A percentile compares a stretch with the other conserved stretches of the same genome.
Evolutionary conservation across 2,888 invertebrate genomes (phyloP).

Genomic region (Smittia sp.): DNA sequence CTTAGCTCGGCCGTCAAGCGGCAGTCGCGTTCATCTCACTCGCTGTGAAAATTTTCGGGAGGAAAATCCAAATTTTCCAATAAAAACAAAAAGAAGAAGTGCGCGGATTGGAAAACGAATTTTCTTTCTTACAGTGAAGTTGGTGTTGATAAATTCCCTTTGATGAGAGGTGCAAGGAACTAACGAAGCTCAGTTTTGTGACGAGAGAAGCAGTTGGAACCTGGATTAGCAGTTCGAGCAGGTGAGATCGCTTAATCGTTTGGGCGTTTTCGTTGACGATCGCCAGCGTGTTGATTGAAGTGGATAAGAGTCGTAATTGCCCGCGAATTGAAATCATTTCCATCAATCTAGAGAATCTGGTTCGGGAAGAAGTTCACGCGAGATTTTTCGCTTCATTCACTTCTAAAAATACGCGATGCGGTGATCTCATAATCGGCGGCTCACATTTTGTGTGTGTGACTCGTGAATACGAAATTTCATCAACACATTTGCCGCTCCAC

Average conservation of each 20-base stretch:
- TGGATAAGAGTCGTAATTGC: too few relatives aligned
- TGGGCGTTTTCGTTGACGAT: too few relatives aligned
- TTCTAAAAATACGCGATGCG: too few relatives aligned
- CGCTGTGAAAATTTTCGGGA: not conserved
- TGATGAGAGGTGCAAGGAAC: not conserved
- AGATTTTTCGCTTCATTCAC: too few relatives aligned
- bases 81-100: not conserved
- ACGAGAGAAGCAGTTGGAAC: not conserved
- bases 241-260: not conserved
- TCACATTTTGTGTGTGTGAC: too few relatives aligned
- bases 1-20: not conserved
- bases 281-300: too few relatives aligned
- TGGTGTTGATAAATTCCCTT: not conserved
- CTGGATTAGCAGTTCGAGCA: not conserved
- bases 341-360: too few relatives aligned
- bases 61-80: not conserved
- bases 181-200: not conserved
- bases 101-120: not conserved
- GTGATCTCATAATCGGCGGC: too few relatives aligned
- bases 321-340: too few relatives aligned
- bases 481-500: too few relatives aligned
- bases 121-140: not conserved
- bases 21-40: not conserved
- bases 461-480: too few relatives aligned
- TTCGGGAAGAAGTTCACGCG: too few relatives aligned